phyloP scores from a whole-genome alignment of 2,113 vertebrate genomes.

The Festucalex cinctus region DNA sequence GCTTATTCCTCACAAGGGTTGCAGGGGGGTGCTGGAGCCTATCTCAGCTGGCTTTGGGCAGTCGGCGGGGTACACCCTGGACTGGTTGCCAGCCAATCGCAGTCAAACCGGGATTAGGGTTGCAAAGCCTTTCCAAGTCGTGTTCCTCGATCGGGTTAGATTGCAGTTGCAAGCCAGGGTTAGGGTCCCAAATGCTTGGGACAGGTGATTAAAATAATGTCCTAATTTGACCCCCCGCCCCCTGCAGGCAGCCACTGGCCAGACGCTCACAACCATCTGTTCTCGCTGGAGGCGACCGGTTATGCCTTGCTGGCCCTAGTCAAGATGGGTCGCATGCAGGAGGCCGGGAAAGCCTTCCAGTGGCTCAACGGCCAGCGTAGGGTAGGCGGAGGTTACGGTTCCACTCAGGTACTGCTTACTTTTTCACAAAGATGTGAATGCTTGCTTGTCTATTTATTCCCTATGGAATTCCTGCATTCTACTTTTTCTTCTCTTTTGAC shows the following conservation, averaged over 20 bases:
- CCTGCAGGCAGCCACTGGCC: constrained; percentile 63
- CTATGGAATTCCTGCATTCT: not conserved
- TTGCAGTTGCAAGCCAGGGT: not conserved
- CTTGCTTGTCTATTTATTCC: too few species aligned
- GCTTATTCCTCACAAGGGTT: too few species aligned
- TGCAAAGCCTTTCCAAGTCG: not conserved
- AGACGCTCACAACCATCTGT: constrained; percentile 43
- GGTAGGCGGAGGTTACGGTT: constrained; percentile 65
- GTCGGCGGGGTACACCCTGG: too few species aligned
- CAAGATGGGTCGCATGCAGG: constrained; percentile 43
- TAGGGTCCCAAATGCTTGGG: not conserved
- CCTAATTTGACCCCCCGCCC: constrained; percentile 5
- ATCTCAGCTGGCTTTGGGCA: too few species aligned
- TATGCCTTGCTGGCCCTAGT: constrained; percentile 72
- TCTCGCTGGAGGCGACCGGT: constrained; percentile 69
- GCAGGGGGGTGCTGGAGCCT: too few species aligned
- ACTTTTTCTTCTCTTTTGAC: not conserved
- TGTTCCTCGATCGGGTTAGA: not conserved
- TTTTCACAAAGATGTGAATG: not conserved
- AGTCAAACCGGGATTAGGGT: too few species aligned
- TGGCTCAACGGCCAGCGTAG: constrained; percentile 70
- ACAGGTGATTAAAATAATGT: not conserved
- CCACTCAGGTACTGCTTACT: constrained; percentile 71
- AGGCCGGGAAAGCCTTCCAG: constrained; percentile 50
- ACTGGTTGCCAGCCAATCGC: too few species aligned